Evolutionary conservation across 1,140 invertebrate species (phyloP).

Genomic region (Drosophila parabipectinata): DNA sequence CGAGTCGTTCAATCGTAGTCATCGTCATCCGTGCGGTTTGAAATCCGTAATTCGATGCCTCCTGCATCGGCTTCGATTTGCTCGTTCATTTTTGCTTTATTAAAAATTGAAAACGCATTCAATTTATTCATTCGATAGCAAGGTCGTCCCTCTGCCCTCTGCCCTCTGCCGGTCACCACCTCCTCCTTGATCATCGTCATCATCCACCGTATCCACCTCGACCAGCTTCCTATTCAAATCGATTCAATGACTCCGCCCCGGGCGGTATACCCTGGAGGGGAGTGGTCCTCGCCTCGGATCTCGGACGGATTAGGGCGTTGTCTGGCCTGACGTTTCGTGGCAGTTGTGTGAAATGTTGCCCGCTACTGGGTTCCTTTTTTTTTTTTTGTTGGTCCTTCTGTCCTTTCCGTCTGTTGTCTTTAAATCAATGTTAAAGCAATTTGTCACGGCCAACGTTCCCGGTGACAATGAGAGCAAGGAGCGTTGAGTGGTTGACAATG

Average conservation of each 20-base stretch:
- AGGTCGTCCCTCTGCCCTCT: conserved; percentile 48
- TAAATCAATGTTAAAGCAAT: conserved; percentile 80
- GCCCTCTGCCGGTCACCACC: neutral
- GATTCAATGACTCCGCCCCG: conserved; percentile 53
- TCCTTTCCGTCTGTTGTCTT: conserved; percentile 57
- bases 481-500: conserved; percentile 41
- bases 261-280: conserved; percentile 25
- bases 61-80: conserved; percentile 62
- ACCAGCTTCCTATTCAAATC: conserved; percentile 56
- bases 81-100: conserved; percentile 67
- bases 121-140: conserved; percentile 76
- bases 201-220: neutral
- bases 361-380: conserved; percentile 22
- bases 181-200: neutral
- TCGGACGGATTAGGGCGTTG: conserved; percentile 70
- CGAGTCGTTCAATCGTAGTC: conserved; percentile 37
- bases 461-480: conserved; percentile 65
- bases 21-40: conserved; percentile 61
- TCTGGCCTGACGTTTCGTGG: conserved; percentile 76
- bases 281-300: conserved; percentile 14
- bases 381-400: neutral
- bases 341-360: conserved; percentile 73
- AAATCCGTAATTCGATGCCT: conserved; percentile 80
- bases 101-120: conserved; percentile 82
- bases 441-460: conserved; percentile 68